Base-by-base conservation (phyloP, 1,140 invertebrate genomes). In the Trachymyrmex cornetzi region DNA sequence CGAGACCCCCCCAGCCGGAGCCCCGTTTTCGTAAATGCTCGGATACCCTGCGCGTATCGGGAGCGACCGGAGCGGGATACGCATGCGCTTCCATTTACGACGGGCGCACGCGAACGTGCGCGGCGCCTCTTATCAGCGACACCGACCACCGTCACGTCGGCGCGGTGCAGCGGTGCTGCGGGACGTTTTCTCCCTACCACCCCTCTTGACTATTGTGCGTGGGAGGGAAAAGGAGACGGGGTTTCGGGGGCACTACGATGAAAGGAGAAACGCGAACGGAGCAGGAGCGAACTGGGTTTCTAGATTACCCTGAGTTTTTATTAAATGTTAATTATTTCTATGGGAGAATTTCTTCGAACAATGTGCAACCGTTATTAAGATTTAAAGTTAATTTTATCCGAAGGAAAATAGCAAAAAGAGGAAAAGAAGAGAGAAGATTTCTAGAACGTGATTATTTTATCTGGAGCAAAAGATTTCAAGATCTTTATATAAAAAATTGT, bases 61-160 rank as follows among this genome's bases (percentile, higher is more conserved):
- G 85, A 84, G 77, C 88, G 79, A 84, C 57, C 85, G 57, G 75
- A 89, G 24, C 55, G 19, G 38, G 34, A 16, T 61, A 85, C 89
- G 91, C 85, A 79, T 86, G 89, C 90, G 88, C 92, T 48, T 87
- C 88, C 64, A 77, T 87, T 72, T 77, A 77, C 77, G 69, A 75
- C 86, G 91, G 89, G 92, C 90, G 89, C 87, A 91, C 93, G 92
- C 90, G 85, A 71, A 91, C 93, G 92, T 24, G 59, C 38, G 63
- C 82, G 71, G 57, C 50, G 85, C 79, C 34, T 91, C 93, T 94
- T 94, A 94, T 94, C 93, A 93, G 86, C 90, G 50, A n/a, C 63
- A 79, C 53, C 85, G 61, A 30, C 72, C 63, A 79, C 53, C 85
- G 61, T 44, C 72, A 71, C 27, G 44, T 22, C 34, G 55, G 74